These are phyloP conservation scores for Macrosiphum euphorbiae DNA, from an alignment of 2,888 invertebrate species.

Conservation along the genomic window DNA sequence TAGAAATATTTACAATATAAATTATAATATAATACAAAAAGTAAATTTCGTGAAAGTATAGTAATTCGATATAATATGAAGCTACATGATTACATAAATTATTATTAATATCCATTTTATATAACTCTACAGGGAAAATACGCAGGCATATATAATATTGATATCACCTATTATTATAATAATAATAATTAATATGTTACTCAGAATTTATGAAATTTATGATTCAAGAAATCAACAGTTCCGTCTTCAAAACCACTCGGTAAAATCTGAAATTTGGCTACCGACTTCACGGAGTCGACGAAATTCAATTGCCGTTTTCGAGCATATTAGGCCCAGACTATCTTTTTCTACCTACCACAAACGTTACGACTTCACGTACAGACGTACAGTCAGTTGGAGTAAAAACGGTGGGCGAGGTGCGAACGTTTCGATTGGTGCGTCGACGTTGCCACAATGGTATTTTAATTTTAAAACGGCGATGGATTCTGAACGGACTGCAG, in stretches of 20 bases:
- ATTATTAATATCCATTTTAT: background rate
- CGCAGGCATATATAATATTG: background rate
- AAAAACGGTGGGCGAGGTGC: background rate
- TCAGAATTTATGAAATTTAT: background rate
- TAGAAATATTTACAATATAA: background rate
- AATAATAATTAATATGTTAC: background rate
- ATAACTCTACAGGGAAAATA: background rate
- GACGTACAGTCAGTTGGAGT: background rate
- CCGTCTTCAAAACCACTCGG: background rate
- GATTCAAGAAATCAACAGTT: background rate
- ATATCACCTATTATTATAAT: background rate
- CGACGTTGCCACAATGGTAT: background rate
- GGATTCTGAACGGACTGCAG: background rate
- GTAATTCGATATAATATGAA: background rate
- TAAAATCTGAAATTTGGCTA: background rate
- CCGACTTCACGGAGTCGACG: background rate
- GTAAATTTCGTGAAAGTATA: background rate
- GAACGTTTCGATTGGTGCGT: background rate
- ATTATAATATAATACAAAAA: background rate
- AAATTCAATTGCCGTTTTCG: background rate
- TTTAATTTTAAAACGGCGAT: background rate
- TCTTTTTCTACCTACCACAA: background rate
- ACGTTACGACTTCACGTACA: background rate
- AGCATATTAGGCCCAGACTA: background rate
- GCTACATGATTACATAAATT: background rate